These are phyloP conservation scores for Periphyllus acericola DNA, from an alignment of 2,888 invertebrate genomes.

Conservation along the genomic window DNA sequence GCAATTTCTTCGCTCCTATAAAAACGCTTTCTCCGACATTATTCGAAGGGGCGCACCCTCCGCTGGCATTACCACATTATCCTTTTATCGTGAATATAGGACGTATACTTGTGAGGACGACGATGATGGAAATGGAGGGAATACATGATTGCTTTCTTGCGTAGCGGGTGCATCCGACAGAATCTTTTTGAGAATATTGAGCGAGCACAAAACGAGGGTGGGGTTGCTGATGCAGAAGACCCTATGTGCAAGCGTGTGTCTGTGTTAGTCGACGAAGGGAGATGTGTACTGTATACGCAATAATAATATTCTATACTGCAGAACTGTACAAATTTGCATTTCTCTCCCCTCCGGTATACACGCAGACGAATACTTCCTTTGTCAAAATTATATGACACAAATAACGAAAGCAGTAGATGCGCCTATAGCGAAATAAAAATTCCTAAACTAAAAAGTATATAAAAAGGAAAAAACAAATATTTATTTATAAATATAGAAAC, in stretches of 20 bases:
- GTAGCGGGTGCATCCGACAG: conserved; percentile 37
- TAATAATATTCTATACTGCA: conserved; percentile 28
- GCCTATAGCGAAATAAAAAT: too few species aligned
- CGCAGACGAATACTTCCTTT: conserved; percentile 24
- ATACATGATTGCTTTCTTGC: conserved; percentile 55
- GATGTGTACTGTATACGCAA: neutral
- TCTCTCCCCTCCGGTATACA: conserved; percentile 6
- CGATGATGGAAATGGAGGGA: conserved; percentile 13
- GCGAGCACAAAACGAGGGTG: neutral
- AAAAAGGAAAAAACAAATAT: too few species aligned
- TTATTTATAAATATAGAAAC: too few species aligned
- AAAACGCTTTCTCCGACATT: conserved; percentile 52
- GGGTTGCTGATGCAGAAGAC: conserved; percentile 43
- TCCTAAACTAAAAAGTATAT: too few species aligned
- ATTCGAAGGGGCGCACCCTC: conserved; percentile 33
- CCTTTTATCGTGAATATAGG: conserved; percentile 35
- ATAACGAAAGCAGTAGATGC: too few species aligned
- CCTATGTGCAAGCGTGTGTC: neutral
- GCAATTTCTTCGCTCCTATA: conserved; percentile 57
- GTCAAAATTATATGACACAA: neutral
- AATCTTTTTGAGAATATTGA: conserved; percentile 54
- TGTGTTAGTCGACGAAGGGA: neutral
- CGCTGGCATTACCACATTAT: conserved; percentile 10
- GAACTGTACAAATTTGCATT: conserved; percentile 47
- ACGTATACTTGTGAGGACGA: neutral